Conservation (phyloP, 2,113 vertebrate genomes). For the Coptodon bakossiorum region DNA sequence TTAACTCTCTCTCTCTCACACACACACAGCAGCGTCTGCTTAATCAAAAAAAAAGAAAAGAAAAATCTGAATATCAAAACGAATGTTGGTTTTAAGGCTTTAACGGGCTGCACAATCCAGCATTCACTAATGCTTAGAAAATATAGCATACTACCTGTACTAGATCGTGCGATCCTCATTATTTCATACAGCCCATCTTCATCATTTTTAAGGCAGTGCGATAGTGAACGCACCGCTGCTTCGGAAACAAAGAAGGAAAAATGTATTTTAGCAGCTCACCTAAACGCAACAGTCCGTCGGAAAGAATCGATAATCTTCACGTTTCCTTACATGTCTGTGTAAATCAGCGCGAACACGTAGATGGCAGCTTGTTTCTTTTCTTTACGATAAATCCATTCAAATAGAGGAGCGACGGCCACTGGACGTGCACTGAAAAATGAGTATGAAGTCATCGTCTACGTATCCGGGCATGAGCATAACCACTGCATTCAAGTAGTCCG, state of each 20-base stretch:
- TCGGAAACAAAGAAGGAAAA: background rate
- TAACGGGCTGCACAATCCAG: background rate
- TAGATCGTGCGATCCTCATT: slow-evolving; percentile 5
- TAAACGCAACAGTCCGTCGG: background rate
- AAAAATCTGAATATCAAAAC: background rate
- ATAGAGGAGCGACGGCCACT: slow-evolving; percentile 14
- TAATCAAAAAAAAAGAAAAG: background rate
- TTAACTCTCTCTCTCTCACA: background rate
- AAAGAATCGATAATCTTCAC: background rate
- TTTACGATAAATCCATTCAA: slow-evolving; percentile 25
- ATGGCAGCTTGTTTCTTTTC: background rate
- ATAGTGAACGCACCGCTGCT: slow-evolving; percentile 26
- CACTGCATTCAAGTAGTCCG: slow-evolving; percentile 22
- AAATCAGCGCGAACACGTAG: background rate
- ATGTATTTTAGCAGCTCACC: background rate
- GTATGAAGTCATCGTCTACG: slow-evolving; percentile 65
- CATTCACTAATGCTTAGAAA: background rate
- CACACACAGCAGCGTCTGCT: background rate
- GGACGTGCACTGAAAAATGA: slow-evolving; percentile 48
- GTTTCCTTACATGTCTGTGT: background rate
- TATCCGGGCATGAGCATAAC: slow-evolving; percentile 29
- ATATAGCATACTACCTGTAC: background rate
- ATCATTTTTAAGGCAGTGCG: background rate
- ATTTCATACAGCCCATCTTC: slow-evolving; percentile 2
- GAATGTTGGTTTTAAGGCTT: background rate